Base-by-base conservation (phyloP, 2,797 vertebrate genomes). In the Echeneis naucrates region DNA sequence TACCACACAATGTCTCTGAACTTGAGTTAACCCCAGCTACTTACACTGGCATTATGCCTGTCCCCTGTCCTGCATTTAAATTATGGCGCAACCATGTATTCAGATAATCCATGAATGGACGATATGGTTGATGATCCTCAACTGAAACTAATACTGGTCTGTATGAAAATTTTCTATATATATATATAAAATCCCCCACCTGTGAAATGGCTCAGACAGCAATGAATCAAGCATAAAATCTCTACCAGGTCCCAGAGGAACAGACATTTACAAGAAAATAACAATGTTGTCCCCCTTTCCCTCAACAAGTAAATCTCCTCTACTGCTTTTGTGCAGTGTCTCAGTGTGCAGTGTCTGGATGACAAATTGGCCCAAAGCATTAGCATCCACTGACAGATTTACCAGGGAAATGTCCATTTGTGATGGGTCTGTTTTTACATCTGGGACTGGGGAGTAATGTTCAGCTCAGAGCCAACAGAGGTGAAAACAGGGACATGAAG, bases 381-480 rank as follows among this genome's bases (percentile, higher is more conserved):
- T 67, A 86, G 77, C 77, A 72, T 63, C 64, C 71, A 81, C 67
- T 87, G 87, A 92, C 87, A 89, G 89, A 91, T 88, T 92, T 88
- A 91, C 69, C 79, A 82, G 73, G 69, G 53, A 68, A 82, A 88
- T 60, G 55, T 57, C 62, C 62, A 76, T 62, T 67, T 45, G 40
- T 50, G 75, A 83, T 38, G 53, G 77, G 56, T 48, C 53, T 80
- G 77, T 86, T 89, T 86, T 85, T 73, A 86, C 77, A 81, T 87
- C 68, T 90, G 82, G 71, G 72, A 66, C 27, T 14, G 35, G 19
- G 47, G 67, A 68, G 53, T 26, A 5, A 47, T 69, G 64, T 38
- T 48, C 37, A 75, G 38, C 53, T 50, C 24, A 0, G 65, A 83
- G 68, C 65, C 62, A 40, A 77, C 57, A 59, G 27, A 54, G 58